phyloP scores from a whole-genome alignment of 2,113 vertebrate species.

The Varanus komodoensis region DNA sequence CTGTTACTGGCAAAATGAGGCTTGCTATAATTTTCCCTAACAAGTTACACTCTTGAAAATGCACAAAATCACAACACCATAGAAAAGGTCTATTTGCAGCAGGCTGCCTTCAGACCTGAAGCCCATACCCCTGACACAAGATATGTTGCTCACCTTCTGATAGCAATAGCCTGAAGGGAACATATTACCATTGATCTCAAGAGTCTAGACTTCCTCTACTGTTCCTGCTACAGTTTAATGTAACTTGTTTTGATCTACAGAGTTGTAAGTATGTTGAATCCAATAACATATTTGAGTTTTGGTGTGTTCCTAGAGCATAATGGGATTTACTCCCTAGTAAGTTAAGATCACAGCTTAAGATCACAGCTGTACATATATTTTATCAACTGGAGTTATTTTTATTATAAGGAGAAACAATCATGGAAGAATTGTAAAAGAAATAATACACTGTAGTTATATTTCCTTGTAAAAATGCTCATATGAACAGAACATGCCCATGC shows the following conservation, averaged over 20 bases:
- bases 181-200: background rate
- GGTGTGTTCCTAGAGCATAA: background rate
- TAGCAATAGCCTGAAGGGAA: background rate
- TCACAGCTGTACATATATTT: background rate
- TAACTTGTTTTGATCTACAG: background rate
- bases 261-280: background rate
- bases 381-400: background rate
- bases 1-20: too few species aligned
- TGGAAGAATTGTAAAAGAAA: background rate
- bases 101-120: background rate
- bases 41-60: too few species aligned
- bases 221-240: background rate
- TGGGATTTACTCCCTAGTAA: background rate
- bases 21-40: too few species aligned
- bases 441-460: background rate
- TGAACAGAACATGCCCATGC: background rate
- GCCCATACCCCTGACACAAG: background rate
- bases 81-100: background rate
- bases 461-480: background rate
- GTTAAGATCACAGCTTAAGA: background rate
- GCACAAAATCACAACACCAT: background rate
- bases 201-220: background rate
- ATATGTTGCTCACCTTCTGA: background rate
- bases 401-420: background rate
- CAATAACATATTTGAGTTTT: background rate